A percentile compares a stretch with the other conserved stretches of the same genome.
Evolutionary conservation across 2,888 invertebrate genomes (phyloP).

Genomic region (Esperia sulphurella): DNA sequence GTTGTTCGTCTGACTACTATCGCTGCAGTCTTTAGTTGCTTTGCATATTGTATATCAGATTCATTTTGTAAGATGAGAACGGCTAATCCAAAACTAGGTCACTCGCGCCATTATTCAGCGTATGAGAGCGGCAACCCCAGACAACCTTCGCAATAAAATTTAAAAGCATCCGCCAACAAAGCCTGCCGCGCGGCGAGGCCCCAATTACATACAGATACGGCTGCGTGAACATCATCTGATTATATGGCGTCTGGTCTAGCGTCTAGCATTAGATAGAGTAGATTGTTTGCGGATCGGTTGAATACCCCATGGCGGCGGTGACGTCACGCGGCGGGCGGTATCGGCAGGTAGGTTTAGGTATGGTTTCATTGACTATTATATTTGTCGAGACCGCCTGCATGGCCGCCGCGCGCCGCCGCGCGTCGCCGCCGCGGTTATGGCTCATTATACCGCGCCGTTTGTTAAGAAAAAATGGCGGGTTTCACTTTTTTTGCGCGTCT

Average conservation of each 20-base stretch:
- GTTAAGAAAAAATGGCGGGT: slow-evolving; percentile 59
- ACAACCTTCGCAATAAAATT: not conserved
- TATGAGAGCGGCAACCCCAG: not conserved
- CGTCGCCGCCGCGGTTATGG: slow-evolving; percentile 13
- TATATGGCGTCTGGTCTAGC: not conserved
- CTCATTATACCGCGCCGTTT: slow-evolving; percentile 24
- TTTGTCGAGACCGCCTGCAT: not conserved
- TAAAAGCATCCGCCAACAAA: not conserved
- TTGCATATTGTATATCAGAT: too few species aligned
- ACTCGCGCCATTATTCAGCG: not conserved
- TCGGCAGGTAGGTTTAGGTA: not conserved
- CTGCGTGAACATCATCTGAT: not conserved
- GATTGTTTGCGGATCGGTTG: too few species aligned
- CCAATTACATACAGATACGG: not conserved
- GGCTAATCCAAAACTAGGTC: not conserved
- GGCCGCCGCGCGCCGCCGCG: not conserved
- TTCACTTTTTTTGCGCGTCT: slow-evolving; percentile 77
- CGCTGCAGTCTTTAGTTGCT: too few species aligned
- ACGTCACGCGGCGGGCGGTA: too few species aligned
- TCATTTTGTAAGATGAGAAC: too few species aligned
- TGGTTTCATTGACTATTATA: not conserved
- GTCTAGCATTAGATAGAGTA: slow-evolving; percentile 1
- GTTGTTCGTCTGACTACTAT: too few species aligned
- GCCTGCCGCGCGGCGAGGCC: not conserved
- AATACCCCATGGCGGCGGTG: not conserved